A percentile compares a stretch with the other conserved stretches of the same genome.
Evolutionary conservation across 2,113 vertebrate genomes (phyloP).

Genomic region (Platysteira castanea): DNA sequence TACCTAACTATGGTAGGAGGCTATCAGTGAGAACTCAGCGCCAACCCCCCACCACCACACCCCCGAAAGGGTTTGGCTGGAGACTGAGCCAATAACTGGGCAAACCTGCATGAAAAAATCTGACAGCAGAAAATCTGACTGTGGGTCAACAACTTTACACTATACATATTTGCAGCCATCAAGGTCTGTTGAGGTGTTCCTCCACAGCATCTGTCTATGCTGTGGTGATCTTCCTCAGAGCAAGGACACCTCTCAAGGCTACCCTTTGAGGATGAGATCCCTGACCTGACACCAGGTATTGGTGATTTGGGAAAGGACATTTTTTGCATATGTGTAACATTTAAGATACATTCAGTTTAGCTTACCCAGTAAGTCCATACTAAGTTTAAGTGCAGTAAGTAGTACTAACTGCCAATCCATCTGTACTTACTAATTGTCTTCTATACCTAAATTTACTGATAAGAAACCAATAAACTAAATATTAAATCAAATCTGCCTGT

Average conservation of each 20-base stretch:
- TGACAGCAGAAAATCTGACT: neutral
- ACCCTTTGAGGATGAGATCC: neutral
- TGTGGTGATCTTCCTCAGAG: neutral
- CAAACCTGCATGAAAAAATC: neutral
- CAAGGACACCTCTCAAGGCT: neutral
- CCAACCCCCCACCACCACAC: accelerated
- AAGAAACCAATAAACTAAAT: neutral
- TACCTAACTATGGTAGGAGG: neutral
- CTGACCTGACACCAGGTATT: neutral
- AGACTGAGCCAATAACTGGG: neutral
- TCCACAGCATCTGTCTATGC: too few relatives aligned
- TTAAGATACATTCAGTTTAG: neutral
- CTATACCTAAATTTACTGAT: neutral
- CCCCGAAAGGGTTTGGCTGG: neutral
- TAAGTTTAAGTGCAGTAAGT: neutral
- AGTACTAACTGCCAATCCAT: neutral
- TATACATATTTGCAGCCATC: neutral
- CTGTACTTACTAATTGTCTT: neutral
- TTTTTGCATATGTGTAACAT: neutral
- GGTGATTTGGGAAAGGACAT: too few relatives aligned
- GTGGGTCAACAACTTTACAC: neutral
- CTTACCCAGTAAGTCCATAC: neutral
- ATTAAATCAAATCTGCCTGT: too few relatives aligned
- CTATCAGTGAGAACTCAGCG: neutral
- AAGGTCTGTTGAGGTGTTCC: neutral